Conservation (phyloP, 1,140 invertebrate genomes). For the Akabosia matsudoensis region DNA sequence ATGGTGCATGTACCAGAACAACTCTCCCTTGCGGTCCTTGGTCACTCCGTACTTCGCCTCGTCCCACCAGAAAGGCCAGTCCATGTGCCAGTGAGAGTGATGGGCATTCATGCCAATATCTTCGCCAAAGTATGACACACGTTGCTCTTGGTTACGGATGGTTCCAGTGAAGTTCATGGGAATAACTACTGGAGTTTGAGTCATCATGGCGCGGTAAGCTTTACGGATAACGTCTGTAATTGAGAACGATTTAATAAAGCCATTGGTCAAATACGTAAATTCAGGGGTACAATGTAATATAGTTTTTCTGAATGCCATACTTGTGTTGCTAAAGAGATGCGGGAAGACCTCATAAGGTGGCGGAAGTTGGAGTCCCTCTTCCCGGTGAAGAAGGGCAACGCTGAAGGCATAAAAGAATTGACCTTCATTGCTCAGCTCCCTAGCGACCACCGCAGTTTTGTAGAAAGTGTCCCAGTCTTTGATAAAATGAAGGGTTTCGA, state of each 20-base stretch:
- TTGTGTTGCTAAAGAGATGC: slow-evolving; percentile 54
- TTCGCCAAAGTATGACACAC: slow-evolving; percentile 65
- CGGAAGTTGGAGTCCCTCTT: slow-evolving; percentile 60
- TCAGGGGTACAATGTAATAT: not conserved
- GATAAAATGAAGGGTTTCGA: slow-evolving; percentile 62
- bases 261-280: not conserved
- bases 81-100: slow-evolving; percentile 49
- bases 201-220: slow-evolving; percentile 52
- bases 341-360: slow-evolving; percentile 65
- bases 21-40: slow-evolving; percentile 48
- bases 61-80: slow-evolving; percentile 57
- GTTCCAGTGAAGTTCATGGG: slow-evolving; percentile 49
- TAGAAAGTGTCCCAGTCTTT: slow-evolving; percentile 66
- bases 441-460: slow-evolving; percentile 62
- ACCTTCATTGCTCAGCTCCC: slow-evolving; percentile 62
- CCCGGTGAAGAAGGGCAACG: slow-evolving; percentile 60
- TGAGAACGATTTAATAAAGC: not conserved
- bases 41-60: slow-evolving; percentile 49
- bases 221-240: slow-evolving; percentile 53
- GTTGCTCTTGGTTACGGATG: slow-evolving; percentile 51
- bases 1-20: slow-evolving; percentile 56
- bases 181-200: slow-evolving; percentile 50
- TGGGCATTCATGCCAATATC: slow-evolving; percentile 59
- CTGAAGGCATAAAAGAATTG: slow-evolving; percentile 62
- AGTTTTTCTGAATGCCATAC: too few relatives aligned